Conservation (phyloP, 2,888 invertebrate species). For the Nymphalis polychloros region DNA sequence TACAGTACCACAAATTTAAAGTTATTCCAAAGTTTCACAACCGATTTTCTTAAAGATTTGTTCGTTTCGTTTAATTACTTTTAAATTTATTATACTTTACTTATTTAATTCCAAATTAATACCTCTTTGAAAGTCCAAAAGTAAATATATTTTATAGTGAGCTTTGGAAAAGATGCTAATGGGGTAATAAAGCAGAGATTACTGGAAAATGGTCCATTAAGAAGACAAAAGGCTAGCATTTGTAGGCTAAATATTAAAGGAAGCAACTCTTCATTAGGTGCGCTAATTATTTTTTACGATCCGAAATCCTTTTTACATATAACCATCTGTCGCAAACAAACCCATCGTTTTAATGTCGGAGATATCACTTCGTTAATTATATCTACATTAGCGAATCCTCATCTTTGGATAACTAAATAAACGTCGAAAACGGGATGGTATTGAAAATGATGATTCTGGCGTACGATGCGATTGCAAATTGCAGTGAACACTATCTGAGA, state of each 20-base stretch:
- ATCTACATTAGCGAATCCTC: conserved; percentile 3
- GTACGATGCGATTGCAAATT: conserved; percentile 34
- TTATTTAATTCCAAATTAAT: conserved; percentile 9
- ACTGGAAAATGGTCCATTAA: conserved; percentile 42
- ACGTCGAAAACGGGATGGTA: conserved; percentile 23
- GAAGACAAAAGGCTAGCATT: conserved; percentile 39
- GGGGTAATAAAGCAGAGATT: conserved; percentile 40
- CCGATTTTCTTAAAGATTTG: not conserved
- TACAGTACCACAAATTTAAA: not conserved
- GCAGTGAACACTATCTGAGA: conserved; percentile 40
- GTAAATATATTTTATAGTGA: conserved; percentile 35
- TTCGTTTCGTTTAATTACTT: not conserved
- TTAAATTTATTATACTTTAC: not conserved
- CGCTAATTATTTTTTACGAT: conserved; percentile 21
- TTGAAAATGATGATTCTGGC: conserved; percentile 35
- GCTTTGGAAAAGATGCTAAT: conserved; percentile 40
- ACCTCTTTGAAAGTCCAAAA: conserved; percentile 16
- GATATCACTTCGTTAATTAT: not conserved
- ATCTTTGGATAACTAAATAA: conserved; percentile 18
- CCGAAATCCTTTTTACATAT: not conserved
- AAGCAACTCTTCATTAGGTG: conserved; percentile 30
- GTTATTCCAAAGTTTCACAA: not conserved
- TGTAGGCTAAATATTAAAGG: conserved; percentile 35
- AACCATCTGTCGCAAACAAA: not conserved
- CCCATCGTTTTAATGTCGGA: not conserved